A percentile compares a stretch with the other conserved stretches of the same genome.
Evolutionary conservation across 2,797 vertebrate genomes (phyloP).

Genomic region (Neopelma chrysocephalum): DNA sequence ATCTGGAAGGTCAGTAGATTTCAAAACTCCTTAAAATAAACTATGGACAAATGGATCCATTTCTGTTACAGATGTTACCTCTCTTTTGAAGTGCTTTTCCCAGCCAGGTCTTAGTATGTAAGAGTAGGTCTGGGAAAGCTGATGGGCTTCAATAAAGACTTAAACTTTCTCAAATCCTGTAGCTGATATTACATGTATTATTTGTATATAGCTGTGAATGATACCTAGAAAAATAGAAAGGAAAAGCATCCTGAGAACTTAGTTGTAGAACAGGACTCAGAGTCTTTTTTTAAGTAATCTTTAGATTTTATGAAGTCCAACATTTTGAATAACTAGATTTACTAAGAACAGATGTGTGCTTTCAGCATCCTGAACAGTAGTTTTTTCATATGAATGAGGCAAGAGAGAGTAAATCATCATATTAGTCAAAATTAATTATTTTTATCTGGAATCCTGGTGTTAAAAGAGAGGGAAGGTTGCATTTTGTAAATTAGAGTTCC

Average conservation of each 20-base stretch:
- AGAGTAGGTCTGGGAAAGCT: neutral
- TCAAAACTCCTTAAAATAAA: neutral
- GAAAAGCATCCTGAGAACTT: neutral
- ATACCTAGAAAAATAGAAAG: neutral
- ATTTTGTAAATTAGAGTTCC: neutral
- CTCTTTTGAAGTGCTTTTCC: neutral
- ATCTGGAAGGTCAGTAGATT: neutral
- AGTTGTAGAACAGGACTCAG: neutral
- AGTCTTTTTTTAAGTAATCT: neutral
- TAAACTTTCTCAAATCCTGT: neutral
- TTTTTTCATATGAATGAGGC: neutral
- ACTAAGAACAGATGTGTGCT: neutral
- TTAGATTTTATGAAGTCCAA: neutral
- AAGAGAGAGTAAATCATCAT: neutral
- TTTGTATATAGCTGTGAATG: neutral
- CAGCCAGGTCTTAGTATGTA: neutral
- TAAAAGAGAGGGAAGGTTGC: neutral
- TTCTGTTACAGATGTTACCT: neutral
- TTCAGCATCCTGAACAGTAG: neutral
- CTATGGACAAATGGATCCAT: neutral
- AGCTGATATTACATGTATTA: neutral
- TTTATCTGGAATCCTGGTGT: neutral
- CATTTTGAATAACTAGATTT: neutral
- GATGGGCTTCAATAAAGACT: neutral
- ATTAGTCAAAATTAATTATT: neutral